Conservation (phyloP, 2,888 invertebrate species). For the Tenodera sinensis region DNA sequence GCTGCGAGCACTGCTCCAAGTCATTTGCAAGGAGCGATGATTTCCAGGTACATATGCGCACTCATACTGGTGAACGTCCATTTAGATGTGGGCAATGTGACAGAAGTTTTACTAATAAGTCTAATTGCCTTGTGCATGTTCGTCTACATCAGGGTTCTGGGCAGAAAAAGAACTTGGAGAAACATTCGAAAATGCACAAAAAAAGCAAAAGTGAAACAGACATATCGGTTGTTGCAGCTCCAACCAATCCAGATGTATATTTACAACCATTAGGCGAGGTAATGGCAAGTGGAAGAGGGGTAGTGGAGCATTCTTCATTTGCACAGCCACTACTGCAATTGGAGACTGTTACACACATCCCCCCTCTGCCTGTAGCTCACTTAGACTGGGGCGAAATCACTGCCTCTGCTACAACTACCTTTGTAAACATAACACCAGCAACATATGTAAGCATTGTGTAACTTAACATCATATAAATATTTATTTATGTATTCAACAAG, state of each 20-base stretch:
- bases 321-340: not conserved
- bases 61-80: constrained; percentile 28
- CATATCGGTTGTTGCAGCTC: not conserved
- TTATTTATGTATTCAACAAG: no score
- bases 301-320: not conserved
- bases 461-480: no score
- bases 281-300: no score
- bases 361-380: constrained; percentile 17
- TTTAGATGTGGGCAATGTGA: constrained; percentile 24
- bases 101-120: constrained; percentile 25
- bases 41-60: constrained; percentile 22
- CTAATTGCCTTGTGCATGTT: constrained; percentile 27
- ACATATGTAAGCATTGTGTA: constrained; percentile 20
- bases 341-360: constrained; percentile 21
- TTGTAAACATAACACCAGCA: constrained; percentile 24
- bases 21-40: constrained; percentile 27
- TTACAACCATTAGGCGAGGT: not conserved
- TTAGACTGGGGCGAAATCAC: constrained; percentile 25
- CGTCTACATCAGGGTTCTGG: constrained; percentile 18
- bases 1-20: constrained; percentile 26
- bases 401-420: constrained; percentile 13
- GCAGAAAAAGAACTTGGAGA: constrained; percentile 1
- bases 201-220: not conserved
- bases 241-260: not conserved
- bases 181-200: not conserved